Base-by-base conservation (phyloP, 2,888 invertebrate species). In the Nemurella pictetii region DNA sequence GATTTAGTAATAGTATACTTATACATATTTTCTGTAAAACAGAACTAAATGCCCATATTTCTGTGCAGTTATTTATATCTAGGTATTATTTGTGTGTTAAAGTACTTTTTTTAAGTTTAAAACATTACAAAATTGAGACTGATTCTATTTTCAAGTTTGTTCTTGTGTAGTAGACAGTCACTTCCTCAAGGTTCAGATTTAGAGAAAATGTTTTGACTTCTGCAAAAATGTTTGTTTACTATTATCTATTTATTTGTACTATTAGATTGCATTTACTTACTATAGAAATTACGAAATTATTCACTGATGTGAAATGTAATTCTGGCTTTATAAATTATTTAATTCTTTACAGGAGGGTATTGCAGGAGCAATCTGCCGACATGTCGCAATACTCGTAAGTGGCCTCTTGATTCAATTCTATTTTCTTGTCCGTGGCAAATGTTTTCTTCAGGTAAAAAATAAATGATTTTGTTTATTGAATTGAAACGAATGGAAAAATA, bases 321-420 rank as follows among this genome's bases (percentile, higher is more conserved):
- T 2, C 27, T 20, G 29, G 9, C 9, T 26, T 35, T 81, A 81
- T 81, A n/a, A 81, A 36, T 26, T 7, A 35, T 25, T 36, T 25
- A 81, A 15, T 81, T 81, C 12, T 27, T 85, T 85, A 87, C 91
- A 93, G 93, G 92, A 91, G 93, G 90, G 92, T 93, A 89, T 91
- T 93, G 88, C 93, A 93, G 91, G 93, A 93, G 89, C 93, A 93
- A 90, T 92, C 91, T 89, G 91, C 92, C 90, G 93, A 93, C 89
- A 93, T 93, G 93, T 93, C 93, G 90, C 93, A 93, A 89, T 93
- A 93, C 89, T 92, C 93, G 93, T 93, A 91, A 93, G 93, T 91
- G 86, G 4, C 12, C 7, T 0, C 0, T 78, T 30, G 28, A 35
- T 55, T 27, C 30, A 5, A n/a, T 30, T 55, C 3, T 12, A 0